These are phyloP conservation scores for Drosophila paracracens DNA, from an alignment of 2,888 invertebrate genomes.

Conservation along the genomic window DNA sequence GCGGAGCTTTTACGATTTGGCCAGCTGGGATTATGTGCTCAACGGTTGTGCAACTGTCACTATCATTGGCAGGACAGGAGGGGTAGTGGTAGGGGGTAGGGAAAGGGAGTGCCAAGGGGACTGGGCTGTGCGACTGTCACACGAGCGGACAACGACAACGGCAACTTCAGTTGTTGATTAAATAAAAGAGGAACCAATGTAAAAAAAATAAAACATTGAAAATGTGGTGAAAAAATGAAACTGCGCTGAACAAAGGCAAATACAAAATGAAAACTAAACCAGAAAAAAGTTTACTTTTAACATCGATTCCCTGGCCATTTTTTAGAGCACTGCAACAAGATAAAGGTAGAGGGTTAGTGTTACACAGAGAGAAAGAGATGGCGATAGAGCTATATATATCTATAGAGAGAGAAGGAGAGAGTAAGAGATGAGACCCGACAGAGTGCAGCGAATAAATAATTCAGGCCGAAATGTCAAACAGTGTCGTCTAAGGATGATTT, in stretches of 20 bases:
- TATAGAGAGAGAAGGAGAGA: neutral
- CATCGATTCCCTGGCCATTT: constrained; percentile 69
- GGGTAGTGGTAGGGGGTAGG: neutral
- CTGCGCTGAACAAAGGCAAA: constrained; percentile 53
- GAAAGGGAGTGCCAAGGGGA: neutral
- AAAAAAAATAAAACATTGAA: constrained; percentile 13
- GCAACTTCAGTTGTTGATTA: constrained; percentile 76
- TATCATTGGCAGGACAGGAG: constrained; percentile 8
- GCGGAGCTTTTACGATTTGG: constrained; percentile 70
- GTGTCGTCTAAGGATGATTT: constrained; percentile 79
- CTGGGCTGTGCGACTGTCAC: constrained; percentile 44
- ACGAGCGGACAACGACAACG: constrained; percentile 44
- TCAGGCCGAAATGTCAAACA: constrained; percentile 80
- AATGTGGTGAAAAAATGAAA: constrained; percentile 8
- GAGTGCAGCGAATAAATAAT: constrained; percentile 78
- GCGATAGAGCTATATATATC: neutral
- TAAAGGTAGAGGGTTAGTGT: neutral
- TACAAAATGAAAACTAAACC: constrained; percentile 69
- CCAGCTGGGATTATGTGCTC: constrained; percentile 73
- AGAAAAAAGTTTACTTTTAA: constrained; percentile 66
- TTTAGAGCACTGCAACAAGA: constrained; percentile 41
- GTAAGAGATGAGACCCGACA: constrained; percentile 31
- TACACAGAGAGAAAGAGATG: neutral
- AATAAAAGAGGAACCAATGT: constrained; percentile 61
- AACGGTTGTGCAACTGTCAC: constrained; percentile 59